phyloP scores from a whole-genome alignment of 1,140 invertebrate species.

The Drosophila bifasciata region DNA sequence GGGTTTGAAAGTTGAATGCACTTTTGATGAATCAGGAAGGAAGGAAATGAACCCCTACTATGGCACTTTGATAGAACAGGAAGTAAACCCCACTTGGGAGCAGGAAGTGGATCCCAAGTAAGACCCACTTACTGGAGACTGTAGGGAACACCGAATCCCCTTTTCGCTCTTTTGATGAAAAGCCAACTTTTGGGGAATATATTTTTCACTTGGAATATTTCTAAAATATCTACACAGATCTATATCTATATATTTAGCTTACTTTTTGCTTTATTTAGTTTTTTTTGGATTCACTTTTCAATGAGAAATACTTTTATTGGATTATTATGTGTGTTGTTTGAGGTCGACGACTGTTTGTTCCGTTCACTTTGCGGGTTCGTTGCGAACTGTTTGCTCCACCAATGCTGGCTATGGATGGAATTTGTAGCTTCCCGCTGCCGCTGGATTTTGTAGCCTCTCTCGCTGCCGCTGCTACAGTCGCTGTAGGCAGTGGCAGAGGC shows the following conservation, averaged over 20 bases:
- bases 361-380: slow-evolving; percentile 72
- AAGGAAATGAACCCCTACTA: slow-evolving; percentile 1
- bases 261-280: slow-evolving; percentile 47
- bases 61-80: too few relatives aligned
- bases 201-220: not conserved
- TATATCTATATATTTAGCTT: slow-evolving; percentile 32
- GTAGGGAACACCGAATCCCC: too few relatives aligned
- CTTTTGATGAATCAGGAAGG: slow-evolving; percentile 33
- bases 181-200: too few relatives aligned
- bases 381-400: slow-evolving; percentile 67
- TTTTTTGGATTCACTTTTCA: slow-evolving; percentile 39
- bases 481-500: slow-evolving; percentile 34
- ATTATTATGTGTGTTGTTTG: slow-evolving; percentile 48
- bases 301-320: slow-evolving; percentile 28
- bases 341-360: slow-evolving; percentile 70
- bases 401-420: slow-evolving; percentile 59
- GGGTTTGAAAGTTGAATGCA: slow-evolving; percentile 67
- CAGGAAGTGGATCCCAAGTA: too few relatives aligned
- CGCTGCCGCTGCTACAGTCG: slow-evolving; percentile 23
- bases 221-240: slow-evolving; percentile 14
- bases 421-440: slow-evolving; percentile 49
- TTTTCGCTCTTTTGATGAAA: too few relatives aligned
- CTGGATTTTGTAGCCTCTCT: slow-evolving; percentile 72
- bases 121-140: too few relatives aligned
- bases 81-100: too few relatives aligned